Conservation (phyloP, 2,797 vertebrate genomes). For the Hirundo rustica region DNA sequence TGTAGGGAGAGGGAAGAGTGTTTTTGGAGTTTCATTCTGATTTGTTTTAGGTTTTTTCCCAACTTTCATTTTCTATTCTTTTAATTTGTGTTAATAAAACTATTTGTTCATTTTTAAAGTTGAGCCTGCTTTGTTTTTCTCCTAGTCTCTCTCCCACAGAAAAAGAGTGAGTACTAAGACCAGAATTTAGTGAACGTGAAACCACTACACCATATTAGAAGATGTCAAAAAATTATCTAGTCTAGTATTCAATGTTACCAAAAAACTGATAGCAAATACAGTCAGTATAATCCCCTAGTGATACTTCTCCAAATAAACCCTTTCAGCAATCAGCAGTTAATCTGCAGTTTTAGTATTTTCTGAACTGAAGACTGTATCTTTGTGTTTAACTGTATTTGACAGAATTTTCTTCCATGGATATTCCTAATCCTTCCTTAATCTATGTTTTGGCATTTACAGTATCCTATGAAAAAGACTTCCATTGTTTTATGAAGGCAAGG, state of each 20-base stretch:
- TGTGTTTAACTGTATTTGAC: neutral
- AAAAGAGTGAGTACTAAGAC: too few relatives aligned
- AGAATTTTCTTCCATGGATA: neutral
- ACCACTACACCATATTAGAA: neutral
- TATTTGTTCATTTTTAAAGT: too few relatives aligned
- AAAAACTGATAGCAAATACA: fast-evolving
- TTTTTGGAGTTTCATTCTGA: too few relatives aligned
- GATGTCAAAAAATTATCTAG: neutral
- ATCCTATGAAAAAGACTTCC: neutral
- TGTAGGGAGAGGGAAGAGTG: too few relatives aligned
- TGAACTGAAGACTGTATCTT: neutral
- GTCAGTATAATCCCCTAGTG: neutral
- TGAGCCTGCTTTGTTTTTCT: too few relatives aligned
- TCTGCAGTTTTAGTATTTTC: neutral
- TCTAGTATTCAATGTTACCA: neutral
- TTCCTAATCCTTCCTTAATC: neutral
- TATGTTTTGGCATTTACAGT: neutral
- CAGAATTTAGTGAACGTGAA: too few relatives aligned
- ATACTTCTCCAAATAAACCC: neutral
- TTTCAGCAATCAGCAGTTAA: neutral
- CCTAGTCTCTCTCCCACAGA: too few relatives aligned
- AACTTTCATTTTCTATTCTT: too few relatives aligned
- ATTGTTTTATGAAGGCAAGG: neutral
- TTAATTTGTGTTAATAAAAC: too few relatives aligned
- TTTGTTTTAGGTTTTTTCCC: too few relatives aligned